A percentile compares a stretch with the other conserved stretches of the same genome.
phyloP scores from a whole-genome alignment of 2,113 vertebrate species.

The Pimephales promelas region DNA sequence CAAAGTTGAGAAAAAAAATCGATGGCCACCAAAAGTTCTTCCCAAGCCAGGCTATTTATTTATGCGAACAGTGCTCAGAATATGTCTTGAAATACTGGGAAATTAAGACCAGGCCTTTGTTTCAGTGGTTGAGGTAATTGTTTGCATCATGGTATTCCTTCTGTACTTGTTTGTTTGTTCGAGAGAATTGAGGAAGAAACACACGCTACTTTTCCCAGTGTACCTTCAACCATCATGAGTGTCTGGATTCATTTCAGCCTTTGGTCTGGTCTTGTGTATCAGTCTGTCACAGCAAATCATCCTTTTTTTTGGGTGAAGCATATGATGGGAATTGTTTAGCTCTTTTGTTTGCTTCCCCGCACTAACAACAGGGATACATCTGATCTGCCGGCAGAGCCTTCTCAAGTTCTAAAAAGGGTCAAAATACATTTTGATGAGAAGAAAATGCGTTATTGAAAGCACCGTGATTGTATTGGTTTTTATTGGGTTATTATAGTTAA shows the following conservation, averaged over 20 bases:
- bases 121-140: conserved; percentile 39
- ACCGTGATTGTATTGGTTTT: neutral
- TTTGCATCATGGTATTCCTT: conserved; percentile 46
- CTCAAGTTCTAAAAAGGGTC: neutral
- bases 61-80: conserved; percentile 29
- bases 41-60: conserved; percentile 43
- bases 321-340: neutral
- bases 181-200: conserved; percentile 19
- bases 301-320: conserved; percentile 4
- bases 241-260: conserved; percentile 31
- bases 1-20: neutral
- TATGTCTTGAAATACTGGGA: conserved; percentile 33
- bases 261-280: conserved; percentile 28
- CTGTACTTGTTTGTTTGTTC: conserved; percentile 47
- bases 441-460: neutral
- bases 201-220: conserved; percentile 28
- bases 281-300: conserved; percentile 9
- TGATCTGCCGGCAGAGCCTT: neutral
- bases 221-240: conserved; percentile 5
- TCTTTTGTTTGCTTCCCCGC: conserved; percentile 14
- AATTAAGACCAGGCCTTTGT: conserved; percentile 41
- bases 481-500: too few relatives aligned
- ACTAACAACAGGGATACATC: neutral
- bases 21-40: conserved; percentile 15
- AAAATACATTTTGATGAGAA: conserved; percentile 8